A percentile compares a stretch with the other conserved stretches of the same genome.
These are phyloP conservation scores for Notodonta dromedarius DNA, from an alignment of 2,888 invertebrate species.

Conservation along the genomic window DNA sequence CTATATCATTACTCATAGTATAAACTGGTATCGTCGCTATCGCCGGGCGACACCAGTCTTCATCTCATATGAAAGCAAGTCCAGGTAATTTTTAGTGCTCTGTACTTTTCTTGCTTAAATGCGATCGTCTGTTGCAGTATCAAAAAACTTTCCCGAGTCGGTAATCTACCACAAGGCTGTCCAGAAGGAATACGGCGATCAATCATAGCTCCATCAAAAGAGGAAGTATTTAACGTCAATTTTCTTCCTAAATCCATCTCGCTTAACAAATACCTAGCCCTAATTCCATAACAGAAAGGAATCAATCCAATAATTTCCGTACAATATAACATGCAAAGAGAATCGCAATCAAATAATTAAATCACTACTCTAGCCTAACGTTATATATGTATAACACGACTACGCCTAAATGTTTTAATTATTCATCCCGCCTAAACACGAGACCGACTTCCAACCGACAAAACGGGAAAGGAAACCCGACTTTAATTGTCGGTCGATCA, in stretches of 20 bases:
- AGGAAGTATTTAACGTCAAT: constrained; percentile 24
- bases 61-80: too few species aligned
- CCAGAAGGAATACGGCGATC: constrained; percentile 5
- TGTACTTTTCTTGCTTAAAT: too few species aligned
- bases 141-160: too few species aligned
- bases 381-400: constrained; percentile 33
- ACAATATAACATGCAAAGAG: constrained; percentile 25
- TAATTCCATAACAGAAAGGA: not conserved
- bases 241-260: constrained; percentile 21
- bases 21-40: too few species aligned
- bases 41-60: too few species aligned
- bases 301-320: constrained; percentile 7
- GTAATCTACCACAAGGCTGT: too few species aligned
- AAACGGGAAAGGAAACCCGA: not conserved
- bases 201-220: constrained; percentile 31
- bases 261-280: not conserved
- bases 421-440: not conserved
- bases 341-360: constrained; percentile 31
- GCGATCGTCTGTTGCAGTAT: too few species aligned
- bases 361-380: constrained; percentile 43
- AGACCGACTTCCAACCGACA: not conserved
- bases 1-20: too few species aligned
- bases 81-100: too few species aligned
- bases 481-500: not conserved
- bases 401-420: constrained; percentile 32